Evolutionary conservation across 1,140 invertebrate genomes (phyloP), one percentile per base, ranked within the genome.

Genomic region (Paramacrobiotus metropolitanus): DNA sequence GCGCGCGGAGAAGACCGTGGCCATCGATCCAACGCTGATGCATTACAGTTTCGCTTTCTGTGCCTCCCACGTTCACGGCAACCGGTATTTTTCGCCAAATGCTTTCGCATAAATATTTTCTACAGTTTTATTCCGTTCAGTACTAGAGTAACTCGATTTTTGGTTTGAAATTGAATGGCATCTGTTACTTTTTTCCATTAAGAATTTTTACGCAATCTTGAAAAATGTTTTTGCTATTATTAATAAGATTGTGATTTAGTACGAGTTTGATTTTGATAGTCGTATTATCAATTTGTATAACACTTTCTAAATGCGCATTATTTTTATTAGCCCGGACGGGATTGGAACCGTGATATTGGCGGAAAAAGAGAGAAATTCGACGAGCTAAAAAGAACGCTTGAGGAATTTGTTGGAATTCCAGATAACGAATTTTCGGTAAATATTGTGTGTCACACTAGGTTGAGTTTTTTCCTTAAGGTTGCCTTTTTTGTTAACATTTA

Each of bases 31-130:
- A 0, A 97, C 90, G 1, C 77, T 98, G 44, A 94, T 98, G 69
- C 93, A 98, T 75, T 98, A 89, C 74, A 93, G 88, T 67, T 98
- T 96, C 77, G 92, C 92, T 28, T 98, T 96, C 76, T 98, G 93
- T 76, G 92, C 92, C 2, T 93, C 86, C 68, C 94, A 98, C 75
- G 93, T 98, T 9, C 89, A 95, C 73, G 94, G 94, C 65, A 93
- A 93, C 77, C 86, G 84, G 84, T 87, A 77, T 72, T 71, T 69
- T 48, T 31, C n/a, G n/a, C n/a, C n/a, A n/a, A n/a, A n/a, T n/a
- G n/a, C n/a, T n/a, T n/a, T n/a, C n/a, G n/a, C n/a, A n/a, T n/a
- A n/a, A n/a, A n/a, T n/a, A n/a, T n/a, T n/a, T n/a, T n/a, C n/a
- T n/a, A n/a, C n/a, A n/a, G n/a, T n/a, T n/a, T n/a, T n/a, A n/a